Evolutionary conservation across 2,888 invertebrate genomes (phyloP).

Genomic region (Parthenolecanium corni): DNA sequence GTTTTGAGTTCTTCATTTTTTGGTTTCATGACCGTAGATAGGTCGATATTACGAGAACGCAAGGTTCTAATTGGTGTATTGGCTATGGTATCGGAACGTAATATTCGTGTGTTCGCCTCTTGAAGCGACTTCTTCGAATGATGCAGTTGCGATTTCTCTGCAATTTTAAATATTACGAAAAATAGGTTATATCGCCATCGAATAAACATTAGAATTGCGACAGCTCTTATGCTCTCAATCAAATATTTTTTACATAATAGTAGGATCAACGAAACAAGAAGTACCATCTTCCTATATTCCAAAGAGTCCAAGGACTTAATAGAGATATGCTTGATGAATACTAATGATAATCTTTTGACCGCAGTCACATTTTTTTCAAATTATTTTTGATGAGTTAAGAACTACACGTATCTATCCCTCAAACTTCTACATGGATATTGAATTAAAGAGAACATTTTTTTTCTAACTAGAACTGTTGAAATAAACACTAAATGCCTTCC

Average conservation of each 20-base stretch:
- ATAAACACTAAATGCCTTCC: too few species aligned
- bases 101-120: slow-evolving; percentile 31
- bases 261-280: neutral
- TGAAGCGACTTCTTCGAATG: neutral
- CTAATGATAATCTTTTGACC: too few species aligned
- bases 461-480: too few species aligned
- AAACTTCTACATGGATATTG: too few species aligned
- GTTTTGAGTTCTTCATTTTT: slow-evolving; percentile 15
- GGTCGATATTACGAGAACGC: slow-evolving; percentile 40
- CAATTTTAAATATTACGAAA: neutral
- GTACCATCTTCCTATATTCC: too few species aligned
- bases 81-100: slow-evolving; percentile 40
- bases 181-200: neutral
- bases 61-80: slow-evolving; percentile 40
- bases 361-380: too few species aligned
- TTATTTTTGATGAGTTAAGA: too few species aligned
- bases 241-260: neutral
- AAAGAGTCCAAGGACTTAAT: neutral
- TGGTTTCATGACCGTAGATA: slow-evolving; percentile 17
- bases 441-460: too few species aligned
- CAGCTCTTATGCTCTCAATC: too few species aligned
- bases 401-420: too few species aligned
- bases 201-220: too few species aligned
- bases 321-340: neutral
- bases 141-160: slow-evolving; percentile 11